Evolutionary conservation across 2,888 invertebrate species (phyloP).

Genomic region (Octonoba sinensis): DNA sequence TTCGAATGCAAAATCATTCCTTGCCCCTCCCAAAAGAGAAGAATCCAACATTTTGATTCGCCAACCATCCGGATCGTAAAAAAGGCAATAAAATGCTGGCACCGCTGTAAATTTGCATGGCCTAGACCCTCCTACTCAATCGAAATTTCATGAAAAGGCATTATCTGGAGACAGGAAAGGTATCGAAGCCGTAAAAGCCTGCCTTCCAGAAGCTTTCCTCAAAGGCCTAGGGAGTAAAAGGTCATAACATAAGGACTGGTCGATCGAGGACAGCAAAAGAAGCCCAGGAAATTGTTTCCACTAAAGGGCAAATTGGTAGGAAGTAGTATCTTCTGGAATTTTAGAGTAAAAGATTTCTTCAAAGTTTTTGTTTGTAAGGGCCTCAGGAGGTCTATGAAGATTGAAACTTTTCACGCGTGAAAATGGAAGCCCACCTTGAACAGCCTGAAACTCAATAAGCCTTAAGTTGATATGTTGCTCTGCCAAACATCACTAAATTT

Average conservation of each 20-base stretch:
- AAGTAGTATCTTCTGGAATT: no score
- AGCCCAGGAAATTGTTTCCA: conserved; percentile 37
- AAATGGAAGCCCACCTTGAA: neutral
- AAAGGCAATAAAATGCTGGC: conserved; percentile 44
- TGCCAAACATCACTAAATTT: no score
- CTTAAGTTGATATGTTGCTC: no score
- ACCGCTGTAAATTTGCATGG: conserved; percentile 55
- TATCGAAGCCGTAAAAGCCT: conserved; percentile 21
- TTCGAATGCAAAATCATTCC: conserved; percentile 43
- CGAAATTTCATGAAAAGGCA: conserved; percentile 49
- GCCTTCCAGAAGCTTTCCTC: conserved; percentile 9
- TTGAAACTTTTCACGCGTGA: neutral
- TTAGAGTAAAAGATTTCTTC: neutral
- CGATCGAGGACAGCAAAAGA: conserved; percentile 33
- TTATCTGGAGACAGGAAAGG: conserved; percentile 17
- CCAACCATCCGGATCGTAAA: conserved; percentile 31
- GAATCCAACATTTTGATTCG: conserved; percentile 38
- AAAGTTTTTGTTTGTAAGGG: neutral
- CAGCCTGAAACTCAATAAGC: no score
- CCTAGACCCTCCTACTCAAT: conserved; percentile 31
- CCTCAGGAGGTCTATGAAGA: neutral
- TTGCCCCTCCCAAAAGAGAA: conserved; percentile 33
- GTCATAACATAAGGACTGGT: conserved; percentile 53
- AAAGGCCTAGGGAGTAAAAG: conserved; percentile 29
- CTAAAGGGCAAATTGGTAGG: conserved; percentile 31